Percentiles rank a stretch among this genome's conserved stretches.
These are phyloP conservation scores for Aldabrachelys gigantea DNA, from an alignment of 2,113 vertebrate species.

Conservation along the genomic window DNA sequence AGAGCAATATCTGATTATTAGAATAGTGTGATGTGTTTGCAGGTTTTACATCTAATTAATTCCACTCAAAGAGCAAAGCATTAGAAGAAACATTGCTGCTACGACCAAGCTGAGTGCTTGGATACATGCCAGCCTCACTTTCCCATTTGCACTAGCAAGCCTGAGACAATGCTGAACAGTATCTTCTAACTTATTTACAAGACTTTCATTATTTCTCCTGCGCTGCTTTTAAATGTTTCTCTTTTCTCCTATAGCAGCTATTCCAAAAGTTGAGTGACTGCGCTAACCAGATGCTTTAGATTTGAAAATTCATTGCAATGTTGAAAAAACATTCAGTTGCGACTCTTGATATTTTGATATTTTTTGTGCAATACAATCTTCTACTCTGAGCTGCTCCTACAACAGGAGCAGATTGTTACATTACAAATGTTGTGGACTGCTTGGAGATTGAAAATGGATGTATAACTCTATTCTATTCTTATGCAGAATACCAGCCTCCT, in stretches of 20 bases:
- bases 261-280: slow-evolving; percentile 35
- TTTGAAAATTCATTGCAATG: neutral
- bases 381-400: neutral
- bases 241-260: slow-evolving; percentile 23
- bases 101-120: slow-evolving; percentile 46
- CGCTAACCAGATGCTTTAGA: slow-evolving; percentile 16
- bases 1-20: neutral
- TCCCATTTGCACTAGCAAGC: neutral
- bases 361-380: neutral
- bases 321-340: neutral
- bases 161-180: slow-evolving; percentile 42
- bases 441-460: neutral
- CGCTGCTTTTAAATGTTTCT: slow-evolving; percentile 32
- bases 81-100: slow-evolving; percentile 10
- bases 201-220: slow-evolving; percentile 32
- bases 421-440: neutral
- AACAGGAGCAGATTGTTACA: neutral
- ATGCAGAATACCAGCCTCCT: neutral
- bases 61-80: slow-evolving; percentile 30
- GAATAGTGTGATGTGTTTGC: neutral
- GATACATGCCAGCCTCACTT: slow-evolving; percentile 23
- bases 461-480: neutral
- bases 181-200: neutral
- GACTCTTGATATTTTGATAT: neutral
- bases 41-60: slow-evolving; percentile 35